Evolutionary conservation across 2,113 vertebrate species (phyloP).

Genomic region (Dinomys branickii): DNA sequence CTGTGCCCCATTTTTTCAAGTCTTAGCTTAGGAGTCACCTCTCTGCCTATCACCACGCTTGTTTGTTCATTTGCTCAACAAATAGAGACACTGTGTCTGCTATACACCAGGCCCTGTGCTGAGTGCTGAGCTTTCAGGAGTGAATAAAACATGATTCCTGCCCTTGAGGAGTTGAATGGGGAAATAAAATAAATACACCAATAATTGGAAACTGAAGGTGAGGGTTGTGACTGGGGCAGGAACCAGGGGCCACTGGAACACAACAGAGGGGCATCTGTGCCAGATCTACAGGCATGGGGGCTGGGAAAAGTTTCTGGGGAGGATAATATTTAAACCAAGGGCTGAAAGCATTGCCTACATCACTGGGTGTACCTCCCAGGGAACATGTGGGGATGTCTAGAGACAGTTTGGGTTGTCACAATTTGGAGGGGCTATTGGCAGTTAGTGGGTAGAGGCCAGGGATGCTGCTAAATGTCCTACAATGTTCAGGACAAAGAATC

Average conservation of each 20-base stretch:
- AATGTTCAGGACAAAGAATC: background rate
- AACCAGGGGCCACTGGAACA: background rate
- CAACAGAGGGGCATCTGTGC: background rate
- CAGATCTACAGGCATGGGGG: background rate
- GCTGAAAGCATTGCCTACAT: background rate
- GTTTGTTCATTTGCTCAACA: conserved; percentile 57
- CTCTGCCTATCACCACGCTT: background rate
- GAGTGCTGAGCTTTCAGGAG: conserved; percentile 27
- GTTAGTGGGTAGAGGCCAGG: background rate
- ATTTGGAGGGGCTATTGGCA: background rate
- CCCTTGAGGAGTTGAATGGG: conserved; percentile 7
- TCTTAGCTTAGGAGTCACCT: conserved; percentile 22
- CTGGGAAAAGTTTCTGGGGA: background rate
- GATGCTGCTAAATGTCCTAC: background rate
- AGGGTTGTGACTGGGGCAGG: background rate
- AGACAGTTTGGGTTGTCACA: background rate
- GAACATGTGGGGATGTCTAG: background rate
- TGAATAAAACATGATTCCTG: conserved; percentile 65
- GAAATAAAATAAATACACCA: background rate
- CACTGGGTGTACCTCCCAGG: background rate
- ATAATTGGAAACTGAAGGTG: background rate
- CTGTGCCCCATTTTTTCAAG: background rate
- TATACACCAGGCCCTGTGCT: background rate
- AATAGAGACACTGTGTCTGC: background rate
- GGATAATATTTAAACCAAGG: background rate